Evolutionary conservation across 2,888 invertebrate genomes (phyloP), one percentile per base, ranked within the genome.

Genomic region (Xylota segnis): DNA sequence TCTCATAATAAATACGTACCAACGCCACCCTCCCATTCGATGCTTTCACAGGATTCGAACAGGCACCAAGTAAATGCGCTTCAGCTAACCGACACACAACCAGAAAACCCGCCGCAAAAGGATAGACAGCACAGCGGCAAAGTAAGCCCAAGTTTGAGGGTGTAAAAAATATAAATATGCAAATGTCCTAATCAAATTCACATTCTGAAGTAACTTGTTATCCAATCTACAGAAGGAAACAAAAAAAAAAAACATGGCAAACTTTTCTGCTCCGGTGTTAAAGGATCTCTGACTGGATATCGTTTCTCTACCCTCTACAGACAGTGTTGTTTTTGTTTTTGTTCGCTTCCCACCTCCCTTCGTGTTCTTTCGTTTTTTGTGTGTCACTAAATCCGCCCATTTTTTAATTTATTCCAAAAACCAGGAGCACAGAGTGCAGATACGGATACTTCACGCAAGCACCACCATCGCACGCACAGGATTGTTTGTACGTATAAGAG

Each of bases 101-200:
- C 0, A 2, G 10, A 47, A 32, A 18, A 27, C 23, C 23, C 14
- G 5, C 34, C 3, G 27, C 58, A 29, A 68, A 56, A 45, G 58
- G 32, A 87, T 71, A 65, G 70, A 88, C 63, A 65, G 23, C 23
- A 23, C 2, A 23, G 14, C 16, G 5, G 6, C 23, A 18, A 27
- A 37, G 23, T 14, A 27, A 56, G 9, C 43, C 32, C 5, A 68
- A 52, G 63, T 68, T 70, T 40, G 61, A 54, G 74, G 84, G 81
- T 61, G 70, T 47, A 75, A 81, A 50, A 70, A 66, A 50, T 66
- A 82, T 65, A 81, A 86, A 88, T 92, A 92, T 92, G 92, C 91
- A 92, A 92, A 92, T 92, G 89, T 90, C 90, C 92, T 91, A 91
- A 92, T 92, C 91, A 92, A 92, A 92, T 91, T 91, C 91, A 88